Evolutionary conservation across 2,888 invertebrate genomes (phyloP).

Genomic region (Endomychus coccineus): DNA sequence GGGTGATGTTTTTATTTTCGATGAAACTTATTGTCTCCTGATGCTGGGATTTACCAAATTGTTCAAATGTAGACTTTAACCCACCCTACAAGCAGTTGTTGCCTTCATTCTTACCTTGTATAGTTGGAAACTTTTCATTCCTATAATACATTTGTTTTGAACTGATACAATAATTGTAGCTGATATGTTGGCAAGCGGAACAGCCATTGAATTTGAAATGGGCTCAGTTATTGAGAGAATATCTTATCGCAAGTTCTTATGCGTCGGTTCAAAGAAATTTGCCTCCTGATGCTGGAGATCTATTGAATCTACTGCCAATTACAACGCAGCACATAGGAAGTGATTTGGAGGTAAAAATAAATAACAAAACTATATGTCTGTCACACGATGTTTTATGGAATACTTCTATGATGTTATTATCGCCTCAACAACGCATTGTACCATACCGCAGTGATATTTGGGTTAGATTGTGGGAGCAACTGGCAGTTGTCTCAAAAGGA

Average conservation of each 20-base stretch:
- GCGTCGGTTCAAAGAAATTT: constrained; percentile 64
- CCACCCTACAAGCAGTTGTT: too few species aligned
- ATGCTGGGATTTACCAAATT: too few species aligned
- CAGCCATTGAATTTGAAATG: constrained; percentile 56
- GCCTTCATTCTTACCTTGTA: too few species aligned
- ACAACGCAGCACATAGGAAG: constrained; percentile 55
- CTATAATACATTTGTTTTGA: constrained; percentile 11
- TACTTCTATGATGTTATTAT: constrained; percentile 73
- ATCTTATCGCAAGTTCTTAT: constrained; percentile 67
- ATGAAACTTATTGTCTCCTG: constrained; percentile 6
- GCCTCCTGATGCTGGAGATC: constrained; percentile 59
- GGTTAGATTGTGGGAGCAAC: constrained; percentile 72
- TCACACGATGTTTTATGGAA: constrained; percentile 73
- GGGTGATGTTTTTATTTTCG: too few species aligned
- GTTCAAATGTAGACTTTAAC: too few species aligned
- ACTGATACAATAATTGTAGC: constrained; percentile 36
- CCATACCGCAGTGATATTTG: constrained; percentile 76
- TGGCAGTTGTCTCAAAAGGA: constrained; percentile 54
- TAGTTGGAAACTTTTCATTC: too few species aligned
- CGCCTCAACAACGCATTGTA: constrained; percentile 76
- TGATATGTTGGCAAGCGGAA: constrained; percentile 56
- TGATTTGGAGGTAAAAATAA: constrained; percentile 57
- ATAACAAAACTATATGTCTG: constrained; percentile 51
- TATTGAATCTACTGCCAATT: constrained; percentile 65
- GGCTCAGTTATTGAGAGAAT: constrained; percentile 70